Evolutionary conservation across 2,797 vertebrate genomes (phyloP).

Genomic region (Hozukius guyotensis): DNA sequence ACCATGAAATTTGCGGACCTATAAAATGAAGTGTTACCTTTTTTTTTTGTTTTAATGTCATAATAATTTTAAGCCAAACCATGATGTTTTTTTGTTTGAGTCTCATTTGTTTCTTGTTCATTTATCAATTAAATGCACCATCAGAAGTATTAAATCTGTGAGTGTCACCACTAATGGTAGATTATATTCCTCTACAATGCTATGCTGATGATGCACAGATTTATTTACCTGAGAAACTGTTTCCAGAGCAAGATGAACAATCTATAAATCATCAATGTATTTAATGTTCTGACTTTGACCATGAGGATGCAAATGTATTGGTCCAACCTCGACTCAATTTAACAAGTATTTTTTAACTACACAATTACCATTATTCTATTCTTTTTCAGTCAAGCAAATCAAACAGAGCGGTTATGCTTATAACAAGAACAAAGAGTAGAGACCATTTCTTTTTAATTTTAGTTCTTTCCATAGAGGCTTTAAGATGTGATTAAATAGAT

Average conservation of each 20-base stretch:
- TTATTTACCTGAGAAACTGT: neutral
- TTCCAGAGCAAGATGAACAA: neutral
- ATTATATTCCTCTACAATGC: neutral
- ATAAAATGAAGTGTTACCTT: no score
- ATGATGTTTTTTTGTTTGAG: no score
- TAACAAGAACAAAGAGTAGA: conserved; percentile 65
- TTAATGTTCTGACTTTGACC: neutral
- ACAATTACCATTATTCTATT: conserved; percentile 24
- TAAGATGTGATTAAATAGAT: conserved; percentile 42
- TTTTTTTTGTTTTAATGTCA: no score
- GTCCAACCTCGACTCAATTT: conserved; percentile 3
- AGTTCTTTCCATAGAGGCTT: conserved; percentile 21
- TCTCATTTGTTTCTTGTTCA: no score
- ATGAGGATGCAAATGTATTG: neutral
- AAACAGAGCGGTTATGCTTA: conserved; percentile 23
- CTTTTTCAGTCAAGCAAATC: conserved; percentile 26
- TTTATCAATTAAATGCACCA: neutral
- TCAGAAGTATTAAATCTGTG: neutral
- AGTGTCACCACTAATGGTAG: neutral
- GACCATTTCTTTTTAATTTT: conserved; percentile 37
- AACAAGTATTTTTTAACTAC: neutral
- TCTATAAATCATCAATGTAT: neutral
- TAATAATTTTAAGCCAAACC: no score
- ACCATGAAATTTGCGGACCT: no score
- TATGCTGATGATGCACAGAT: neutral